Evolutionary conservation across 1,140 invertebrate genomes (phyloP), one percentile per base, ranked within the genome.

Genomic region (Steinernema khuongi): DNA sequence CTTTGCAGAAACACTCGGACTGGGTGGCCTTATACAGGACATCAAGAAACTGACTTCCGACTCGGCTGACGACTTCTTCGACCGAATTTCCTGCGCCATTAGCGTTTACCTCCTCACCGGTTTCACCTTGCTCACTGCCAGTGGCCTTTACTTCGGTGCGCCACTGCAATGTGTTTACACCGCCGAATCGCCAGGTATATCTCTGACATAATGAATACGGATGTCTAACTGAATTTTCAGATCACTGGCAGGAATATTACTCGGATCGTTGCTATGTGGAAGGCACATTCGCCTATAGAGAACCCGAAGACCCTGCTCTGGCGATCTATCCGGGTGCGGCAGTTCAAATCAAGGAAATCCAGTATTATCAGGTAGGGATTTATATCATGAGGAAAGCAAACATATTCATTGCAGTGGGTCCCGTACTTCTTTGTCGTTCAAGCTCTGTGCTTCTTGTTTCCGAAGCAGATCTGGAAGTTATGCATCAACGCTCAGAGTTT

Each of bases 361-460:
- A 41, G 36, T 60, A 60, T 22, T 60, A 60, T 60, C 50, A 60
- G 50, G 50, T 60, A 60, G 26, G 19, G 4, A n/a, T 41, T 41
- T 11, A 41, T 7, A 60, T 60, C 19, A 60, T 60, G 4, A n/a
- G 4, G 4, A 60, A 60, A 60, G 50, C 19, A 17, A 4, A 60
- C 4, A 14, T 14, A 60, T 60, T 14, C 19, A 26, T 60, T 60
- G 14, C 19, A 60, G 50, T 60, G 50, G 50, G 50, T 60, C 19
- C 50, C 50, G 4, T 60, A 60, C 19, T 14, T 60, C 7, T 22
- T 60, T 2, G 7, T 26, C 4, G 14, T 60, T 26, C 50, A 60
- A 60, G 50, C 50, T 4, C 22, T 17, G 14, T 4, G 14, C 2
- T 60, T 60, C 19, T 22, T 60, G 7, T 14, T 60, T 4, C 50